These are phyloP conservation scores for Periophthalmodon schlosseri DNA, from an alignment of 2,113 vertebrate genomes.

Conservation along the genomic window DNA sequence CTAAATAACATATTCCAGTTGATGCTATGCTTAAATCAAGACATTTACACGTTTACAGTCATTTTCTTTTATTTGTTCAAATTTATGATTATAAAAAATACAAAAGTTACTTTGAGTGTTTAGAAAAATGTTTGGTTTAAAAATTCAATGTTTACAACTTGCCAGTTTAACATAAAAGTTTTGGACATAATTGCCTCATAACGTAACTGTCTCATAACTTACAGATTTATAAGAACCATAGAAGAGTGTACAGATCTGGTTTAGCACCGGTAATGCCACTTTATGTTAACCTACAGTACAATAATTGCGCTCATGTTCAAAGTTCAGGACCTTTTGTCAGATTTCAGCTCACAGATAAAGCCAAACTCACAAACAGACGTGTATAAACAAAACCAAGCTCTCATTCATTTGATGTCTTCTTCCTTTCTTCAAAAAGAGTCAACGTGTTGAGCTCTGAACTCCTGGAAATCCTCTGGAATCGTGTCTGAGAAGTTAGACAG, in stretches of 20 bases:
- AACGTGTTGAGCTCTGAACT: constrained; percentile 73
- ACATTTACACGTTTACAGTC: neutral
- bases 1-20: too few species aligned
- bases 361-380: constrained; percentile 3
- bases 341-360: constrained; percentile 11
- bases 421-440: constrained; percentile 56
- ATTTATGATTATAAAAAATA: neutral
- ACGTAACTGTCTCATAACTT: constrained; percentile 27
- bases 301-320: constrained; percentile 28
- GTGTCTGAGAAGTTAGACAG: constrained; percentile 64
- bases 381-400: neutral
- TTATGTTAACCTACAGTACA: constrained; percentile 41
- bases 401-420: constrained; percentile 21
- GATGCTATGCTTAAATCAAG: neutral
- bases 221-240: constrained; percentile 13
- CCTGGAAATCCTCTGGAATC: constrained; percentile 80
- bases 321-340: constrained; percentile 42
- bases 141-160: neutral
- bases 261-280: neutral
- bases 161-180: neutral
- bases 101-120: neutral
- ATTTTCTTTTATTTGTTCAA: neutral
- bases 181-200: neutral
- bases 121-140: neutral
- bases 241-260: constrained; percentile 12